phyloP scores from a whole-genome alignment of 2,797 vertebrate genomes.

The Lateolabrax maculatus region DNA sequence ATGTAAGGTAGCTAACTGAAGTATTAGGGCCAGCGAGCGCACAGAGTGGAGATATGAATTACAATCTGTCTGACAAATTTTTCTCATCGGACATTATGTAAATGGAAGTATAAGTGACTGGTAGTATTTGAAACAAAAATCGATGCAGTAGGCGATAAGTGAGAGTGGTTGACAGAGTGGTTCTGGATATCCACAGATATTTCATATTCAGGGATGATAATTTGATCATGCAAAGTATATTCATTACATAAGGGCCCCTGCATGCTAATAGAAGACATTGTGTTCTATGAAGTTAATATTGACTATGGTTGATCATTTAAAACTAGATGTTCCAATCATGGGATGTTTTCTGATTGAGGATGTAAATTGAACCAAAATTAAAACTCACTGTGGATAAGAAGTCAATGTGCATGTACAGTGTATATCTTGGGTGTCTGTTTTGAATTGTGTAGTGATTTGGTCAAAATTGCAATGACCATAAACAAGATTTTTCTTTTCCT shows the following conservation, averaged over 20 bases:
- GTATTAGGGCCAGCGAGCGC: constrained; percentile 63
- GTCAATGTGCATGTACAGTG: neutral
- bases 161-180: constrained; percentile 76
- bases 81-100: constrained; percentile 83
- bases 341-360: neutral
- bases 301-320: constrained; percentile 34
- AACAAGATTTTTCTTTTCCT: neutral
- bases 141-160: constrained; percentile 80
- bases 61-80: constrained; percentile 79
- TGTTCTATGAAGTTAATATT: constrained; percentile 60
- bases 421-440: neutral
- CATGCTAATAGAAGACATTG: constrained; percentile 54
- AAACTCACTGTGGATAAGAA: neutral
- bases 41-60: constrained; percentile 79
- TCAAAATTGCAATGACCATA: neutral
- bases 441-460: constrained; percentile 2
- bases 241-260: constrained; percentile 68
- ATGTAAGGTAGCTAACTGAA: constrained; percentile 79
- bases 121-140: constrained; percentile 80
- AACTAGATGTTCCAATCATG: constrained; percentile 13
- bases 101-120: constrained; percentile 80
- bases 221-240: constrained; percentile 78
- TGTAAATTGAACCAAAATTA: neutral
- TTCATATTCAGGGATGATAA: constrained; percentile 71
- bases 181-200: constrained; percentile 67